Evolutionary conservation across 2,113 vertebrate species (phyloP).

Genomic region (Plecotus auritus): DNA sequence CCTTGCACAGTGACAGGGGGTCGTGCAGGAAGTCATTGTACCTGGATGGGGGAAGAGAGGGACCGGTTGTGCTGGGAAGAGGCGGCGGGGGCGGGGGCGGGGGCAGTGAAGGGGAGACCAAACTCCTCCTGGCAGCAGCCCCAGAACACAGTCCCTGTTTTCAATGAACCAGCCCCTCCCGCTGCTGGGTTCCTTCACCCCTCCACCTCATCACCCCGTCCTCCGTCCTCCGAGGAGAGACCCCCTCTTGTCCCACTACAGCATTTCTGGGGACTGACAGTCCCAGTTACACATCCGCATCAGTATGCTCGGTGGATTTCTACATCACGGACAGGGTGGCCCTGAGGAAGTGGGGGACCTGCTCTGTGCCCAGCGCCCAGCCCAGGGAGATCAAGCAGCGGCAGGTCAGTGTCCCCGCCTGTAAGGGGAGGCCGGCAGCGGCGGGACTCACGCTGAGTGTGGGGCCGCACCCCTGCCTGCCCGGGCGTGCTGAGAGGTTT

Average conservation of each 20-base stretch:
- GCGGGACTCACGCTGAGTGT: rapidly evolving
- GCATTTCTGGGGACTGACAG: neutral
- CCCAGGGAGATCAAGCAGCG: too few relatives aligned
- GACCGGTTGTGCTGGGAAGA: rapidly evolving
- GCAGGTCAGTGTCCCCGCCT: neutral
- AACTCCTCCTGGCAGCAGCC: rapidly evolving
- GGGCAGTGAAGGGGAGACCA: neutral
- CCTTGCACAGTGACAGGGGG: slow-evolving; percentile 86
- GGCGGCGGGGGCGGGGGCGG: too few relatives aligned
- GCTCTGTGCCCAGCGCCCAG: neutral
- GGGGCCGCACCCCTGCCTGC: neutral
- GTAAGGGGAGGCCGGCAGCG: rapidly evolving
- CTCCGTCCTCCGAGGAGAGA: neutral
- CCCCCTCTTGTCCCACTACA: rapidly evolving
- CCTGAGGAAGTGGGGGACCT: rapidly evolving
- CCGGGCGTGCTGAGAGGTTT: neutral
- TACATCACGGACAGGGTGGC: neutral
- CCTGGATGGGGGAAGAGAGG: slow-evolving; percentile 59
- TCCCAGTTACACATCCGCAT: rapidly evolving
- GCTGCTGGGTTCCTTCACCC: neutral
- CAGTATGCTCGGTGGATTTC: rapidly evolving
- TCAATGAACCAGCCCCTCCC: rapidly evolving
- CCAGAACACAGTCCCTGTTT: rapidly evolving
- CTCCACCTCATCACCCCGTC: rapidly evolving
- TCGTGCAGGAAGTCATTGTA: slow-evolving; percentile 93